Evolutionary conservation across 2,888 invertebrate genomes (phyloP), one percentile per base, ranked within the genome.

Genomic region (Thelaira solivaga): DNA sequence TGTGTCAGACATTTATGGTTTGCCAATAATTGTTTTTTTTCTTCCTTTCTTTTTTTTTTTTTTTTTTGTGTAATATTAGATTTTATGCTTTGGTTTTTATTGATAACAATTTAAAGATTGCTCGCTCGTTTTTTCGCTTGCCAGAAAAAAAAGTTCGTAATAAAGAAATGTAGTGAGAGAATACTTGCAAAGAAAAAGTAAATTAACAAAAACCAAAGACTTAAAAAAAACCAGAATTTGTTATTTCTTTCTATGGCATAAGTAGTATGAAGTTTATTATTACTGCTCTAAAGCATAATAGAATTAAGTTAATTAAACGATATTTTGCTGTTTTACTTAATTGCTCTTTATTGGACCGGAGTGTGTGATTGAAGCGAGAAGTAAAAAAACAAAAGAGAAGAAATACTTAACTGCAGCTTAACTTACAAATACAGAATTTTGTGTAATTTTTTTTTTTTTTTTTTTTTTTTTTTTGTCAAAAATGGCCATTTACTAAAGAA

Each of bases 1-100:
- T 71, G 69, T 78, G 78, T 78, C 74, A 69, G 78, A 78, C 78
- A 78, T 78, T 78, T 78, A 78, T 78, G 78, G 78, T 78, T 78
- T 61, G 78, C 74, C 78, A 78, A 78, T 78, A 78, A 78, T 78
- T 78, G 78, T 78, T 59, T 69, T 51, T 53, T 31, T 18, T 62
- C 36, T 51, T 39, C n/a, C 16, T 36, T 22, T 74, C 22, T 13
- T 24, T 62, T 0, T 43, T 16, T 16, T 13, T 31, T 11, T 39
- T 18, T 36, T 51, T 73, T 75, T 39, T 43, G 29, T 67, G 69
- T 64, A 59, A 76, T 71, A 76, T 64, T 68, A 68, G 68, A 73
- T 74, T 78, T 64, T 77, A 64, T 78, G 78, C 74, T 73, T 53
- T 78, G 77, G 55, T 77, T 77, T 73, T 78, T 78, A 78, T 65